Base-by-base conservation (phyloP, 2,797 vertebrate genomes). In the Sarcophilus harrisii region DNA sequence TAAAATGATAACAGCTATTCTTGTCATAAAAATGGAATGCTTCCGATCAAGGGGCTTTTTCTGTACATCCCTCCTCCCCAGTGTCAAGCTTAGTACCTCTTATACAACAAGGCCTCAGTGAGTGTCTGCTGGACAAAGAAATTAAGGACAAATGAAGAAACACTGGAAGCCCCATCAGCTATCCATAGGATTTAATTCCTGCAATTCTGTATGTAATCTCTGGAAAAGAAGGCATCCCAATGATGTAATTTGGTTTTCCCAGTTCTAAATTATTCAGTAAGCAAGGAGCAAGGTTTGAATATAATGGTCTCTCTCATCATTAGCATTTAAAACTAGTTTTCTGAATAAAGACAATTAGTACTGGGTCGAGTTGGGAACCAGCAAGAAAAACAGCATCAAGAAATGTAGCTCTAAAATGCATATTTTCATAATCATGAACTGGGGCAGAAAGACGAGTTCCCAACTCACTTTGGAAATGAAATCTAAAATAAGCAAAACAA, bases 351-450 rank as follows among this genome's bases (percentile, higher is more conserved):
- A 93, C 4, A 59, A 89, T 55, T 95, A 92, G 81, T 93, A 21
- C 10, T 52, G 89, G 62, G 66, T 0, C 92, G 73, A 96, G n/a
- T 94, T 59, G 52, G 54, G 6, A 13, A 91, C n/a, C n/a, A 57
- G 52, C 4, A 94, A 95, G 95, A 81, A 92, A 73, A 96, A 96
- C 21, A 30, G 28, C 16, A 93, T n/a, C 59, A 96, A 49, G 0
- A 95, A 89, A 52, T 93, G 91, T 32, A 96, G 95, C 93, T 96
- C 59, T 94, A 81, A 97, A 98, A 92, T 81, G 95, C 95, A 97
- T 92, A 89, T 62, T 94, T 90, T 90, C 58, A 89, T 59, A 94
- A 52, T 28, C 58, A 62, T 92, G 13, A 91, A 95, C 54, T 95
- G 58, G 58, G 38, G 16, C 49, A 93, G 93, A 92, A 2, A 96